phyloP scores from a whole-genome alignment of 2,888 invertebrate genomes.

The Parnassius orleans region DNA sequence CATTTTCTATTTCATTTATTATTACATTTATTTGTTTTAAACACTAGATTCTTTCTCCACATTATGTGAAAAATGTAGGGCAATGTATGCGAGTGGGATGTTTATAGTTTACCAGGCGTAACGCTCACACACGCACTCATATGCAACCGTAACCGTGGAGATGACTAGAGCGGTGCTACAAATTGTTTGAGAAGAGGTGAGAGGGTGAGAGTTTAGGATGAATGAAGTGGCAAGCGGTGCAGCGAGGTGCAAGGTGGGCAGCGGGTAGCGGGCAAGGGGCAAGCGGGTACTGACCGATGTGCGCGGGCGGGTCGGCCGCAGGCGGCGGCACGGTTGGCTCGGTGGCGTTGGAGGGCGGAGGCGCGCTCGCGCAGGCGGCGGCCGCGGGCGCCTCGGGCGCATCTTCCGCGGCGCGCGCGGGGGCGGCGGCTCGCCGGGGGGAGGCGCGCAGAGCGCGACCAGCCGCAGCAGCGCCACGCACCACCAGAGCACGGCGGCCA shows the following conservation, averaged over 20 bases:
- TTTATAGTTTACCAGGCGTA: slow-evolving; percentile 23
- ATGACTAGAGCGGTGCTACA: slow-evolving; percentile 24
- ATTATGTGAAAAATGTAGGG: slow-evolving; percentile 20
- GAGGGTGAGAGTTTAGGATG: slow-evolving; percentile 28
- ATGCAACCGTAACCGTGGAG: slow-evolving; percentile 2
- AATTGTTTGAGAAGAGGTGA: slow-evolving; percentile 25
- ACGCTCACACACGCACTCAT: slow-evolving; percentile 12
- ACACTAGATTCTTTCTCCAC: too few relatives aligned
- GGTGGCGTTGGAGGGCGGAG: slow-evolving; percentile 67
- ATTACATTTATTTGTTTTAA: too few relatives aligned
- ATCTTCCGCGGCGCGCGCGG: slow-evolving; percentile 71
- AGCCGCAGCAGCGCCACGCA: slow-evolving; percentile 80
- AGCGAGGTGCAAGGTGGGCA: slow-evolving; percentile 12
- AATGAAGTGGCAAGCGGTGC: slow-evolving; percentile 29
- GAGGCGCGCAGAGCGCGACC: slow-evolving; percentile 71
- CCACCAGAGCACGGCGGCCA: slow-evolving; percentile 80
- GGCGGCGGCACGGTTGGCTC: slow-evolving; percentile 45
- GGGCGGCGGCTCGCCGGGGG: slow-evolving; percentile 65
- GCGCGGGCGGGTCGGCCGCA: slow-evolving; percentile 55
- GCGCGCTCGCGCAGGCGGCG: slow-evolving; percentile 71
- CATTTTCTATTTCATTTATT: too few relatives aligned
- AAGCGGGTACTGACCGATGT: slow-evolving; percentile 61
- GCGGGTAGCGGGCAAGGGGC: slow-evolving; percentile 2
- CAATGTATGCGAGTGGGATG: slow-evolving; percentile 20
- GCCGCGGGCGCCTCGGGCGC: slow-evolving; percentile 63